These are phyloP conservation scores for Microplitis demolitor DNA, from an alignment of 1,140 invertebrate genomes.

Conservation along the genomic window DNA sequence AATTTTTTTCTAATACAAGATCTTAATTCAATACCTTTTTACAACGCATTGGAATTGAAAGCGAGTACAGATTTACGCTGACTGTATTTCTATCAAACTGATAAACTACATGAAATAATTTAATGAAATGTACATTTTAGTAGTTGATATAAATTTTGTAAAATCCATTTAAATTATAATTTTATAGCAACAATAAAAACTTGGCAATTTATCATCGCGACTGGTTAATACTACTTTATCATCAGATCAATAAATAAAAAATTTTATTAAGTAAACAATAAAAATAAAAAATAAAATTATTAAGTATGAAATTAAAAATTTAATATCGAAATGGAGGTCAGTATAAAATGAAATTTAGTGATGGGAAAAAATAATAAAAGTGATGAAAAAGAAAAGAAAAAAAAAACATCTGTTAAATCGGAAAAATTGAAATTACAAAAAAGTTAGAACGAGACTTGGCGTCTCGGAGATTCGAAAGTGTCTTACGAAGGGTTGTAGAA, in stretches of 20 bases:
- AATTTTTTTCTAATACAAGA: not conserved
- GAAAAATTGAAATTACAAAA: slow-evolving; percentile 1
- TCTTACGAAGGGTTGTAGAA: slow-evolving; percentile 56
- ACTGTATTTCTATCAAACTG: not conserved
- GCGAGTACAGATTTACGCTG: not conserved
- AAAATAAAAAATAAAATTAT: not conserved
- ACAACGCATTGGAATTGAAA: not conserved
- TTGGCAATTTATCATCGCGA: slow-evolving; percentile 1
- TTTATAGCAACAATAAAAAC: not conserved
- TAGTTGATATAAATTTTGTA: not conserved
- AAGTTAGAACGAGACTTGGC: not conserved
- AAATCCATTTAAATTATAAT: slow-evolving; percentile 5
- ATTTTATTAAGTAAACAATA: not conserved
- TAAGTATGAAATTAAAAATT: not conserved
- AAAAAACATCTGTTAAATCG: not conserved
- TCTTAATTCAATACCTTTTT: not conserved
- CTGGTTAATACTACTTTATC: not conserved
- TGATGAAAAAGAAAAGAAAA: not conserved
- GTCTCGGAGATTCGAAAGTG: slow-evolving; percentile 39
- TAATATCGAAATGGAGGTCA: not conserved
- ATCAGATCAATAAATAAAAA: not conserved
- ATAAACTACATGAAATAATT: too few relatives aligned
- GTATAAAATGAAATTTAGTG: not conserved
- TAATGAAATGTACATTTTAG: too few relatives aligned
- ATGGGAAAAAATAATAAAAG: not conserved